Conservation (phyloP, 1,140 invertebrate genomes). For the Papilio glaucus region DNA sequence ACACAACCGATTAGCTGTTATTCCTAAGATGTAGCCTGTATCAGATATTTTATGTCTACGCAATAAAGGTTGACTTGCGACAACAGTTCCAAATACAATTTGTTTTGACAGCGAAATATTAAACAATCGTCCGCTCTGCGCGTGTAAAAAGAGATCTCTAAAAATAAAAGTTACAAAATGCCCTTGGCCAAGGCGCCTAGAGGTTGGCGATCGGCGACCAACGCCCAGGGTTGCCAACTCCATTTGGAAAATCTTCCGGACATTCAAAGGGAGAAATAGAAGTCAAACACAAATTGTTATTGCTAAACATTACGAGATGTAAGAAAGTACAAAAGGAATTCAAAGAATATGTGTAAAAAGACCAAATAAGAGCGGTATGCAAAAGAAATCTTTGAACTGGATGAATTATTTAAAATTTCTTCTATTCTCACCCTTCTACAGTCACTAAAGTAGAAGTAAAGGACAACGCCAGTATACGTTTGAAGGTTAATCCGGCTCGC, state of each 20-base stretch:
- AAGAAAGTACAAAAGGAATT: no score
- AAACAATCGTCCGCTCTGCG: slow-evolving; percentile 39
- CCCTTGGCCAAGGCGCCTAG: slow-evolving; percentile 50
- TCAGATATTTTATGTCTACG: neutral
- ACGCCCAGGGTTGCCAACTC: slow-evolving; percentile 32
- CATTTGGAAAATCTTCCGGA: neutral
- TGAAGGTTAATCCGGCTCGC: no score
- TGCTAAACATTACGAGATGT: neutral
- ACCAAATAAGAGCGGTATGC: no score
- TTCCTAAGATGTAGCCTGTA: neutral
- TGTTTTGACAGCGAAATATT: slow-evolving; percentile 43
- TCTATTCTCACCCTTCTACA: no score
- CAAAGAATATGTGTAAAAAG: no score
- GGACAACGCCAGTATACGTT: no score
- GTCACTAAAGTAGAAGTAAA: no score
- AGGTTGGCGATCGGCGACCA: slow-evolving; percentile 42
- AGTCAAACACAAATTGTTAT: neutral
- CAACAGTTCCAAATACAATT: slow-evolving; percentile 28
- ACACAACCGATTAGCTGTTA: no score
- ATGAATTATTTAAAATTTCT: no score
- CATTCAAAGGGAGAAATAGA: neutral
- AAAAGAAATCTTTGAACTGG: no score
- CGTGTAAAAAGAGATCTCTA: slow-evolving; percentile 37
- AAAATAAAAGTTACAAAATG: slow-evolving; percentile 53
- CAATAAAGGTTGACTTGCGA: slow-evolving; percentile 34